These are phyloP conservation scores for Limonius californicus DNA, from an alignment of 1,140 invertebrate genomes.

Conservation along the genomic window DNA sequence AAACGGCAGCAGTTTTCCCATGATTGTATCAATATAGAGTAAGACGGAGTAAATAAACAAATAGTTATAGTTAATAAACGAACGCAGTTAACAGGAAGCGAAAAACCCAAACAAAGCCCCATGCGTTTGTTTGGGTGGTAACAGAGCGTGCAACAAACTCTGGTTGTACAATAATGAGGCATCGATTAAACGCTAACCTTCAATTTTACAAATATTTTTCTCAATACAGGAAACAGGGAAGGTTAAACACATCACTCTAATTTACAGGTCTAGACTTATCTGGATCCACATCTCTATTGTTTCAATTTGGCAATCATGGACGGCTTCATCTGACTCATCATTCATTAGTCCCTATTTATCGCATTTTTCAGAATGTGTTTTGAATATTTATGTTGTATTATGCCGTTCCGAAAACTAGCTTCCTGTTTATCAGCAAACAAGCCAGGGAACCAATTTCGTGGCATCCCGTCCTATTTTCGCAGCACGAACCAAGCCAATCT, in stretches of 20 bases:
- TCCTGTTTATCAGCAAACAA: slow-evolving; percentile 3
- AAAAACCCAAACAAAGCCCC: no score
- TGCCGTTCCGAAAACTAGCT: neutral
- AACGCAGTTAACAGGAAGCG: no score
- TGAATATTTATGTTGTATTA: slow-evolving; percentile 6
- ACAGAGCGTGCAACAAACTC: neutral
- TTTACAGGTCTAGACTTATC: slow-evolving; percentile 12
- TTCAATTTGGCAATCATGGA: slow-evolving; percentile 12
- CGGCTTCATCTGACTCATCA: slow-evolving; percentile 11
- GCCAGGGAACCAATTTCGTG: no score
- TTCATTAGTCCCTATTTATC: slow-evolving; percentile 7
- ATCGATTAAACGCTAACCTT: slow-evolving; percentile 11
- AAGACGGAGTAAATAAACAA: no score
- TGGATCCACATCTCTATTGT: slow-evolving; percentile 4
- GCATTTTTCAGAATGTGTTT: slow-evolving; percentile 10
- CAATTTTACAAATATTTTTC: slow-evolving; percentile 6
- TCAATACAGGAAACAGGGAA: slow-evolving; percentile 7
- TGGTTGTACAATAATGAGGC: neutral
- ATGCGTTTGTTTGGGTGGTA: neutral
- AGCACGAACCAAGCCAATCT: no score
- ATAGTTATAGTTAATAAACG: no score
- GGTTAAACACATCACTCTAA: slow-evolving; percentile 11
- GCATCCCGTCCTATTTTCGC: neutral
- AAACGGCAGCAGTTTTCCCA: no score
- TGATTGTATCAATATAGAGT: no score